Evolutionary conservation across 2,888 invertebrate genomes (phyloP), one percentile per base, ranked within the genome.

Genomic region (Synergus gifuensis): DNA sequence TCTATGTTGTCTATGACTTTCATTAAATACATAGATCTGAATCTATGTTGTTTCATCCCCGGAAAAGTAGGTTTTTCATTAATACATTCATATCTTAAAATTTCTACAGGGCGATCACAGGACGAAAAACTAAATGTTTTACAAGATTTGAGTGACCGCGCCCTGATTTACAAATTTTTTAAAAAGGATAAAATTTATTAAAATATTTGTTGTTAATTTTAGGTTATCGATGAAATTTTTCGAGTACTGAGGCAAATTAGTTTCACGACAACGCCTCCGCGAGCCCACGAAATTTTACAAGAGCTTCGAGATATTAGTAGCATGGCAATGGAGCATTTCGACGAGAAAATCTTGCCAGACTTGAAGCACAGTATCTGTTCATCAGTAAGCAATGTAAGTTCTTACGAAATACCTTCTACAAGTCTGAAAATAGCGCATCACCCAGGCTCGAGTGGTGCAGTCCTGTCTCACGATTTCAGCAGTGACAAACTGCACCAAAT

Each of bases 301-400:
- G 98, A 98, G 90, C 90, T 98, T 9, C 93, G 98, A 0, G 98
- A 98, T 87, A 97, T 98, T 83, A 98, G 98, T 54, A 97, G 97
- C 81, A 98, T 97, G 97, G 98, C 98, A 0, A 98, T 98, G 93
- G 98, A 98, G 89, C 97, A 98, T 91, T 98, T 98, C 90, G 98
- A 98, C 89, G 98, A 98, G 88, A 96, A 97, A 89, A 97, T 98
- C 83, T 93, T 95, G 76, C 95, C 96, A 12, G 90, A 90, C 46
- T 87, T 94, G n/a, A 93, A 93, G 82, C 89, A 91, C 62, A 91
- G 88, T 77, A 88, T 91, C 80, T 90, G 89, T 77, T 86, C 90
- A 2, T 90, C 91, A 1, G 86, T 90, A 4, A 89, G 88, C 64
- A 88, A 87, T 64, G 86, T 89, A 0, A 85, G 88, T n/a, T 79